Evolutionary conservation across 2,797 vertebrate species (phyloP), one percentile per base, ranked within the genome.

Genomic region (Lacerta bilineata): DNA sequence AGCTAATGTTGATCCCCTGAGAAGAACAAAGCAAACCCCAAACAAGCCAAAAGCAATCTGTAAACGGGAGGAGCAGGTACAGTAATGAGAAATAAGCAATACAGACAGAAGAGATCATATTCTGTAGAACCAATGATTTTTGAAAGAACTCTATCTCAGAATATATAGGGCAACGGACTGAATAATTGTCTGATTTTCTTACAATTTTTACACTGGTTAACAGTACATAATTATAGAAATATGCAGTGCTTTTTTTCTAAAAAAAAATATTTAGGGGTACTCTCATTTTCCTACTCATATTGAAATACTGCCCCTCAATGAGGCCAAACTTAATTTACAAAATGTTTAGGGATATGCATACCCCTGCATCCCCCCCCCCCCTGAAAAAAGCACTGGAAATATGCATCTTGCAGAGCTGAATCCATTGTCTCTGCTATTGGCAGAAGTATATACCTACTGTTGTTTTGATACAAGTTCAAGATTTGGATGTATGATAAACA

Each of bases 331-430:
- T 55, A 55, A 55, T 55, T 55, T 3, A 55, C 50, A 55, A 55
- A 55, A 55, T 55, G 50, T 55, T 55, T 55, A 55, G 13, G 50
- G 50, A 3, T 55, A 55, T 55, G 50, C 1, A 13, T 15, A 55
- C 50, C 50, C 50, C 13, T 15, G 50, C 50, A 55, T 15, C 33
- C 33, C 33, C 33, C 39, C 39, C 46, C 11, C 46, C 50, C 50
- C 50, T 15, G 50, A 15, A 55, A 55, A 55, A 55, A 3, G 9
- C 50, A 15, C 50, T 15, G 50, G 50, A 55, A 55, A 55, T 55
- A 61, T 1, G 71, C 55, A 25, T 80, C 80, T 88, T 88, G 83
- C 68, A 89, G 87, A 88, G 68, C 41, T 87, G 82, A 90, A 76
- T n/a, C n/a, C 64, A 66, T 23, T 27, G 43, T 27, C 29, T 50